Evolutionary conservation across 1,140 invertebrate genomes (phyloP).

Genomic region (Paraescarpia echinospica): DNA sequence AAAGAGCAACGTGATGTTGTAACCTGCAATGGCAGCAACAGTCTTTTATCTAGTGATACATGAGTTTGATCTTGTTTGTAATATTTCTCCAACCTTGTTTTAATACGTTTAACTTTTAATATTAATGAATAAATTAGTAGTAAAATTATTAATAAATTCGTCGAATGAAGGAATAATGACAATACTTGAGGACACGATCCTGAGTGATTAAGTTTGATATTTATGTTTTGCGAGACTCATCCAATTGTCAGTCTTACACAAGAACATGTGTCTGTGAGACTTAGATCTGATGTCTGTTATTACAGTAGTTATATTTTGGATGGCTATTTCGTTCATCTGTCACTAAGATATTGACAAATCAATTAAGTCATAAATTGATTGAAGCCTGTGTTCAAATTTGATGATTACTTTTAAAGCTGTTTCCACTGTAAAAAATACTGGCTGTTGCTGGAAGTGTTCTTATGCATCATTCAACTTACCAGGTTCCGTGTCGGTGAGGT

Average conservation of each 20-base stretch:
- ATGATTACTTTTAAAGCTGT: not conserved
- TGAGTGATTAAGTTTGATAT: no score
- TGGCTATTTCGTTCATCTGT: no score
- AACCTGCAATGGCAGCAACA: conserved; percentile 63
- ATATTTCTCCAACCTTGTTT: not conserved
- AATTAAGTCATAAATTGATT: no score
- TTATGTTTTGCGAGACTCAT: no score
- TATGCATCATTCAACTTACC: conserved; percentile 62
- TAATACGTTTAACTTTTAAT: not conserved
- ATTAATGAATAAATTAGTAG: not conserved
- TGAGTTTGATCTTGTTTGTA: not conserved
- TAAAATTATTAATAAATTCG: not conserved
- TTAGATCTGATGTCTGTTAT: no score
- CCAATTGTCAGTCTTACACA: no score
- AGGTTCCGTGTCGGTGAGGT: conserved; percentile 80
- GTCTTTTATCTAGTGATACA: not conserved
- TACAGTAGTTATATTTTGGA: no score
- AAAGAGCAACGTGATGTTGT: conserved; percentile 91
- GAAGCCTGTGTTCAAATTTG: not conserved
- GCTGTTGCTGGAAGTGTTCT: not conserved
- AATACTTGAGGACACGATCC: no score
- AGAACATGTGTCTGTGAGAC: no score
- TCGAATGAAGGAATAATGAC: no score
- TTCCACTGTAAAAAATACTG: not conserved
- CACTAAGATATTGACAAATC: no score